Percentiles rank a stretch among this genome's conserved stretches.
phyloP scores from a whole-genome alignment of 2,797 vertebrate genomes.

The Notolabrus celidotus region DNA sequence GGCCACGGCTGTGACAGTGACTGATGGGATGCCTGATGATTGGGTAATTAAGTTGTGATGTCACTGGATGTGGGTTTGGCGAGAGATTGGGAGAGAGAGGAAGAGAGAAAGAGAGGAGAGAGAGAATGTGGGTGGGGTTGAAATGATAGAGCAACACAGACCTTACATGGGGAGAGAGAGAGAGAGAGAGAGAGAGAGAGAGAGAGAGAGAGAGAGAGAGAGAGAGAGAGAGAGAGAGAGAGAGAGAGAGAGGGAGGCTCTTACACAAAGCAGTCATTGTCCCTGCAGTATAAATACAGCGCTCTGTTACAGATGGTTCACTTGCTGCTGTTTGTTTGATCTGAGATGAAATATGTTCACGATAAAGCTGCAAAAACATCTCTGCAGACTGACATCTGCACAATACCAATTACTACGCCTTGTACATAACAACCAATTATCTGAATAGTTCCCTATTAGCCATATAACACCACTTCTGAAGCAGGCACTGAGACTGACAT shows the following conservation, averaged over 20 bases:
- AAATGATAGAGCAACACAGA: conserved; percentile 26
- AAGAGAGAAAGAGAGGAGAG: background rate
- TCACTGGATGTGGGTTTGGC: conserved; percentile 29
- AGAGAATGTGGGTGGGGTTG: conserved; percentile 39
- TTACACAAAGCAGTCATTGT: conserved; percentile 42
- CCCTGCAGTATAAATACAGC: conserved; percentile 36
- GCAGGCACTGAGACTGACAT: too few species aligned
- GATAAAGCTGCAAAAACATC: background rate
- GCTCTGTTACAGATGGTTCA: conserved; percentile 15
- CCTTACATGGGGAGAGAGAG: background rate
- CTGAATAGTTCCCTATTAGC: too few species aligned
- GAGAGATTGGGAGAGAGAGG: background rate
- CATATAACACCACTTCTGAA: too few species aligned
- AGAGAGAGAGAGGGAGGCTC: conserved; percentile 12
- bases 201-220: conserved; percentile 13
- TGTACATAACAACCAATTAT: background rate
- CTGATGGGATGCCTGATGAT: conserved; percentile 67
- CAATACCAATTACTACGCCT: too few species aligned
- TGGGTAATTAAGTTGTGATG: conserved; percentile 59
- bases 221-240: conserved; percentile 13
- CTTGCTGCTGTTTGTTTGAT: conserved; percentile 16
- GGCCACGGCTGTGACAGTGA: conserved; percentile 81
- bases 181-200: conserved; percentile 3
- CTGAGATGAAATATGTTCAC: conserved; percentile 18
- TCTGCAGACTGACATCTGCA: background rate